Percentiles rank a stretch among this genome's conserved stretches.
Evolutionary conservation across 1,140 invertebrate genomes (phyloP).

Genomic region (Maniola jurtina): DNA sequence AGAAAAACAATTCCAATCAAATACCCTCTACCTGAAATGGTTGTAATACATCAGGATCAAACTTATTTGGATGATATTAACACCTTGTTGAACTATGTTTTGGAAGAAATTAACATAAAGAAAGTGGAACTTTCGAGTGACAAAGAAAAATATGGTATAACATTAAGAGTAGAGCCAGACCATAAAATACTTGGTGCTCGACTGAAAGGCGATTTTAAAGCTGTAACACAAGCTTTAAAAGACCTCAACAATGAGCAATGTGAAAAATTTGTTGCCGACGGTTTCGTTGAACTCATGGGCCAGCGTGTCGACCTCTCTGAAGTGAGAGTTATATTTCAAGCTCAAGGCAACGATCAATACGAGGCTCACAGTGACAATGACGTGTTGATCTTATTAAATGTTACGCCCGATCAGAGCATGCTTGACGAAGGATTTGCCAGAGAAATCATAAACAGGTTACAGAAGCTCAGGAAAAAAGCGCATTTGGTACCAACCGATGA

Average conservation of each 20-base stretch:
- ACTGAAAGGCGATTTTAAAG: constrained; percentile 94
- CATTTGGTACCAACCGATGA: constrained; percentile 95
- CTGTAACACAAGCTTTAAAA: constrained; percentile 90
- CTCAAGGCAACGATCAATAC: constrained; percentile 84
- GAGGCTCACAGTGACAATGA: constrained; percentile 95
- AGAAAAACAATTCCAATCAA: constrained; percentile 96
- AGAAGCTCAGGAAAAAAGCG: constrained; percentile 98
- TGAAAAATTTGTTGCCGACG: constrained; percentile 86
- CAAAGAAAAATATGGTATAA: constrained; percentile 96
- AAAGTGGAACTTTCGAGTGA: constrained; percentile 93
- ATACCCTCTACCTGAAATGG: constrained; percentile 97
- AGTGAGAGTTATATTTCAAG: constrained; percentile 91
- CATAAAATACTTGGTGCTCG: constrained; percentile 90
- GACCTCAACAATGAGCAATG: constrained; percentile 89
- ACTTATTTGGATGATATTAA: constrained; percentile 90
- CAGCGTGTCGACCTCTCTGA: constrained; percentile 90
- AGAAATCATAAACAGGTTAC: constrained; percentile 97
- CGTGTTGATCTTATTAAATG: constrained; percentile 88
- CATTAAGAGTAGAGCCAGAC: constrained; percentile 96
- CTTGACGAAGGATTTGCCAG: constrained; percentile 94
- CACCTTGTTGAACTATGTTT: constrained; percentile 91
- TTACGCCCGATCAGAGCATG: constrained; percentile 92
- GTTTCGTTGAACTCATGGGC: constrained; percentile 86
- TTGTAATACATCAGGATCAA: constrained; percentile 94
- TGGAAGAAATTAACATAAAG: constrained; percentile 96